Base-by-base conservation (phyloP, 2,113 vertebrate genomes). In the Corythaeola cristata region DNA sequence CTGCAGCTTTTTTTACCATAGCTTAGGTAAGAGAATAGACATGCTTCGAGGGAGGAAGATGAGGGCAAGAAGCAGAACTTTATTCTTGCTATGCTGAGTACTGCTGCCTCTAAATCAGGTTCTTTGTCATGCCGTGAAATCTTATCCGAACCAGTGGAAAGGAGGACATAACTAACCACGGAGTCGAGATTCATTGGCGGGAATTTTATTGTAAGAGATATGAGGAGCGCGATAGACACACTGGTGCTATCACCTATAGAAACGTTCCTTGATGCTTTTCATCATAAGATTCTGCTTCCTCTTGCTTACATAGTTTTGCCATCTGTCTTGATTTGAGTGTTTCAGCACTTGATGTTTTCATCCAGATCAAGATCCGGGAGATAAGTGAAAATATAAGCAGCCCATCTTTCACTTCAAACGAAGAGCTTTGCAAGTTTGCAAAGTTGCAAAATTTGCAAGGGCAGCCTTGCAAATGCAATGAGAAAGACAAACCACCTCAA, bases 311-410 rank as follows among this genome's bases (percentile, higher is more conserved):
- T 30, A 71, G 59, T 93, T 95, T 86, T 93, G 82, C 90, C 85
- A 95, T 88, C 95, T 91, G 75, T 84, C 88, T 84, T 67, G 47
- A 81, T 92, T 80, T 72, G 76, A 93, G 56, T 64, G 72, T 88
- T 94, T 91, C 68, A 75, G 39, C 86, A 76, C 76, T 90, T 19
- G 39, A 37, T 94, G 85, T 93, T 96, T 96, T 88, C 90, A 85
- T 86, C 85, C 90, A 88, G 90, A 88, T 90, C 85, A 81, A 89
- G 90, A 93, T 93, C 90, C 83, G 67, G 90, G 56, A 95, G 88
- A 90, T 64, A 88, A 95, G 67, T 63, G 76, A 79, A 90, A 90
- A 93, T 75, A 88, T 28, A 94, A 95, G 68, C 79, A 93, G 76
- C 56, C 72, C 33, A 84, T 86, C 64, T 93, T 89, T 92, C 88